Percentiles rank a stretch among this genome's conserved stretches.
phyloP scores from a whole-genome alignment of 2,888 invertebrate genomes.

The Euproctis similis region DNA sequence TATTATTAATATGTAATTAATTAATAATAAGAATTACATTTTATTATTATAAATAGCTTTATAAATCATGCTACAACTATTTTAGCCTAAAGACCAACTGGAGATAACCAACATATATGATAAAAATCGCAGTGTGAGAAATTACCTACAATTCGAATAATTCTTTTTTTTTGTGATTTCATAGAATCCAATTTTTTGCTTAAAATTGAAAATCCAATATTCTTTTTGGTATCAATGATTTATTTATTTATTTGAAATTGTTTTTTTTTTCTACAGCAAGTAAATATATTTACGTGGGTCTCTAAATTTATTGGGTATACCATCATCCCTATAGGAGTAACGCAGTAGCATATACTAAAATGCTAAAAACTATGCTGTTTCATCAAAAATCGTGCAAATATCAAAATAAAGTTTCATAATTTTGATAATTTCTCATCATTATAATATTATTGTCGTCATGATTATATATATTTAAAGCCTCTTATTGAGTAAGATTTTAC shows the following conservation, averaged over 20 bases:
- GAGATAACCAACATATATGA: constrained; percentile 43
- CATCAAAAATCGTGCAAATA: too few relatives aligned
- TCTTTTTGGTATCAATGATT: too few relatives aligned
- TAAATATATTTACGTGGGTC: constrained; percentile 48
- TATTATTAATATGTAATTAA: constrained; percentile 18
- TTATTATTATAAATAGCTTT: constrained; percentile 4
- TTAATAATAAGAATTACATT: constrained; percentile 10
- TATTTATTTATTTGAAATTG: constrained; percentile 44
- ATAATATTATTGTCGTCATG: too few relatives aligned
- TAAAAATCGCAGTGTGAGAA: constrained; percentile 63
- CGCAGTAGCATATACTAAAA: constrained; percentile 35
- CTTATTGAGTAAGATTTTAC: too few relatives aligned
- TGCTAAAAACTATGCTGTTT: constrained; percentile 12
- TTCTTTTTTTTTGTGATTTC: constrained; percentile 58
- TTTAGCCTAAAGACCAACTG: constrained; percentile 70
- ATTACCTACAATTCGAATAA: constrained; percentile 17
- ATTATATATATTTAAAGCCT: too few relatives aligned
- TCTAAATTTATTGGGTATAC: constrained; percentile 75
- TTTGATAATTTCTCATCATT: too few relatives aligned
- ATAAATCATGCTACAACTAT: constrained; percentile 43
- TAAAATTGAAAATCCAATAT: constrained; percentile 59
- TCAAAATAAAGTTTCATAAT: too few relatives aligned
- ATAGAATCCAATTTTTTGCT: constrained; percentile 63
- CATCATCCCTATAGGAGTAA: constrained; percentile 50
- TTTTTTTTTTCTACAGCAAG: constrained; percentile 42